Conservation (phyloP, 2,113 vertebrate genomes). For the Leucosticte australis region DNA sequence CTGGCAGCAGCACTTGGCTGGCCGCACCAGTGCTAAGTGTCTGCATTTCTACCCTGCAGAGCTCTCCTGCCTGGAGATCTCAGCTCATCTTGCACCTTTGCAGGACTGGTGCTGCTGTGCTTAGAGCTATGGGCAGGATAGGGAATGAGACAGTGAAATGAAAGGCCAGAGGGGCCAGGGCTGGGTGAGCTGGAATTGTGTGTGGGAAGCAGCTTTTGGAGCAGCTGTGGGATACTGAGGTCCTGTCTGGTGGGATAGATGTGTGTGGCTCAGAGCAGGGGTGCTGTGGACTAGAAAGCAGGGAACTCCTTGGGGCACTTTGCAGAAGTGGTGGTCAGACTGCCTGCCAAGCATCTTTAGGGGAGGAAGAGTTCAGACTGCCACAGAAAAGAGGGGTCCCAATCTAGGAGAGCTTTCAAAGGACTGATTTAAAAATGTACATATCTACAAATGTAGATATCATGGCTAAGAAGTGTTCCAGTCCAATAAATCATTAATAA, state of each 20-base stretch:
- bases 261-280: not conserved
- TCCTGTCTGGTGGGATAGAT: not conserved
- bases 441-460: not conserved
- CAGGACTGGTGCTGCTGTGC: not conserved
- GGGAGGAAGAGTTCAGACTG: not conserved
- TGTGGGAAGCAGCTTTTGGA: not conserved
- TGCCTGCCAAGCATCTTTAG: not conserved
- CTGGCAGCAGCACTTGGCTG: not conserved
- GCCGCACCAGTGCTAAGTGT: not conserved
- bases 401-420: not conserved
- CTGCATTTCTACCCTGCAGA: not conserved
- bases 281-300: not conserved
- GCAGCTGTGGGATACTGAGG: not conserved
- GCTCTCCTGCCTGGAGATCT: not conserved
- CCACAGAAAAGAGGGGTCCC: not conserved
- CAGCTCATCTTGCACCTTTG: not conserved
- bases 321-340: not conserved
- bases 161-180: not conserved
- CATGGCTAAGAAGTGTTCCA: not conserved
- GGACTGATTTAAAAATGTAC: not conserved
- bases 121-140: not conserved
- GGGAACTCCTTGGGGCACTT: not conserved
- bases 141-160: not conserved
- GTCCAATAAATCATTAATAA: not conserved
- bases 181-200: not conserved